Base-by-base conservation (phyloP, 2,797 vertebrate species). In the Oreochromis grahami region DNA sequence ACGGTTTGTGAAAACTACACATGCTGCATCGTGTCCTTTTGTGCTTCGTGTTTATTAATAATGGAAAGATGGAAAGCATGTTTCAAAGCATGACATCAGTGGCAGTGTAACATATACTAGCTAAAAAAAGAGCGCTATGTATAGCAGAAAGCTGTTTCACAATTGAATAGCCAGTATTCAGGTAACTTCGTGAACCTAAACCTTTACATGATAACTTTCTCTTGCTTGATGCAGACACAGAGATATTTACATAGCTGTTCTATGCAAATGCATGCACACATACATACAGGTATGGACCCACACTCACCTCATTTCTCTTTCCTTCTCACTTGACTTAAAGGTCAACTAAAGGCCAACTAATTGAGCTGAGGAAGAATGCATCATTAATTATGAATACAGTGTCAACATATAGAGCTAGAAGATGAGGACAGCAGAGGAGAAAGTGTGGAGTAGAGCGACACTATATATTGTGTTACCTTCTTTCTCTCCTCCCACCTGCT, bases 361-460 rank as follows among this genome's bases (percentile, higher is more conserved):
- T 84, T 78, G 50, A 38, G 53, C 48, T 14, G 2, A 21, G 24
- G 48, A 87, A 45, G 60, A 88, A 45, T 76, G 7, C 45, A 9
- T 84, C 78, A 81, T 89, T 85, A 89, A 90, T 85, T 85, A 89
- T 87, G 78, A 77, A 90, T 85, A 38, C 36, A 60, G 36, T 77
- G 19, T 43, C 77, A 53, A 79, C 55, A 8, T 60, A 55, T n/a
- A 13, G 84, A 79, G 24, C 14, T 79, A 15, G 19, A 84, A 60
- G 24, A 56, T n/a, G 56, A 78, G 32, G 76, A 72, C 32, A 43
- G 83, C 41, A 74, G 36, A 81, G 60, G 45, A 74, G 60, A 63
- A 48, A 41, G n/a, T 60, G 17, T 50, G 11, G 15, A 15, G 53
- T n/a, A 50, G 3, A 60, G 48, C 78, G 4, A 43, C 24, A 12